Evolutionary conservation across 2,113 vertebrate species (phyloP), one percentile per base, ranked within the genome.

Genomic region (Plecturocebus donacophilus): DNA sequence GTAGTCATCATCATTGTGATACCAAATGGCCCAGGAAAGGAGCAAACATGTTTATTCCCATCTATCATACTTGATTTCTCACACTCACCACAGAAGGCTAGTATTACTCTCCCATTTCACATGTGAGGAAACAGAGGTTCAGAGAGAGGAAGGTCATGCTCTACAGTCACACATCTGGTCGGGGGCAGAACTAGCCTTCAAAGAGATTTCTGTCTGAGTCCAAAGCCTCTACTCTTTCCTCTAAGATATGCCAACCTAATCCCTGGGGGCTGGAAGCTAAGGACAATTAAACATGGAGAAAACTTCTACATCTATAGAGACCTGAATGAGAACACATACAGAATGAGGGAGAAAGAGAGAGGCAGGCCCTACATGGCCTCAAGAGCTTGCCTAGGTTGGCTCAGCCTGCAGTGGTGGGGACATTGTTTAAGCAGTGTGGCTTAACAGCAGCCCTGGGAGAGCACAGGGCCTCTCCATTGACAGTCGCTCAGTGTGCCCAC

Each of bases 1-100:
- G 0, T 38, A 3, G 0, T 52, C 40, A 38, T 76, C 8, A 0
- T 49, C 0, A 0, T 13, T 5, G 20, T 49, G 52, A 52, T 16
- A 32, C 49, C 8, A 27, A 49, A 32, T 64, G 58, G 68, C 49
- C 32, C 79, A 38, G 42, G 56, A 42, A 85, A 20, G 40, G 49
- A 32, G 54, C 17, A 12, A 42, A 12, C 13, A 0, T 10, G 42
- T 19, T 35, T 52, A 6, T 64, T 45, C 17, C n/a, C 7, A 3
- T 5, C 30, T 9, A 3, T 6, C 16, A 14, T 14, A 17, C 42
- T 54, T 14, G 14, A 38, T 56, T 45, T 75, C 84, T 77, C 71
- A 52, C 4, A 13, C 40, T 52, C 52, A 68, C 11, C 30, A 8
- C 10, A 47, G 49, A 61, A 64, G 21, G 19, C 8, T 47, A 40